Conservation (phyloP, 2,113 vertebrate genomes). For the Cichladusa arquata region DNA sequence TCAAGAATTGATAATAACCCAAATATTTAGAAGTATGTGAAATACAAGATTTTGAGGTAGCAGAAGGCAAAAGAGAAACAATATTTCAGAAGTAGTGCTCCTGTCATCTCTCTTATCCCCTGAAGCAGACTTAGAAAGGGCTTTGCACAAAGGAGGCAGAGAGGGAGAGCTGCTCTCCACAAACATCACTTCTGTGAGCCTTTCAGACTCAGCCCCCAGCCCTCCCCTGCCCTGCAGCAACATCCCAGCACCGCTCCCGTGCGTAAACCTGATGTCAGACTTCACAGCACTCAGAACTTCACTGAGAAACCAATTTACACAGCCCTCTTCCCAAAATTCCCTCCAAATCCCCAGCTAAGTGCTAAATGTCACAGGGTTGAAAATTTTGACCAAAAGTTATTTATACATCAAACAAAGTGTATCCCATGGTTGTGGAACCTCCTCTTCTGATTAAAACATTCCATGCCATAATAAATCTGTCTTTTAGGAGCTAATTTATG, state of each 20-base stretch:
- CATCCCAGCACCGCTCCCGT: neutral
- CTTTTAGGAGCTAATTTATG: conserved; percentile 66
- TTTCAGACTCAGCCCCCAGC: neutral
- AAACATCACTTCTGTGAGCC: neutral
- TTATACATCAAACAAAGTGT: conserved; percentile 8
- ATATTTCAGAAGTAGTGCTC: neutral
- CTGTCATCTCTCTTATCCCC: neutral
- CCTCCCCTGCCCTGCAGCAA: neutral
- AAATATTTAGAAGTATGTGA: neutral
- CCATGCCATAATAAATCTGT: conserved; percentile 67
- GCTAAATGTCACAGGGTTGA: neutral
- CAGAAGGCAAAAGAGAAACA: neutral
- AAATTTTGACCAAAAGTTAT: neutral
- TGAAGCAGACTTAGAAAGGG: neutral
- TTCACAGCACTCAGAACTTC: neutral
- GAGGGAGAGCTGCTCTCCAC: neutral
- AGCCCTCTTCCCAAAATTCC: conserved; percentile 36
- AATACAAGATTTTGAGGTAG: accelerated
- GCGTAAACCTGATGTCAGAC: conserved; percentile 38
- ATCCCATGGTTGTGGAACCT: neutral
- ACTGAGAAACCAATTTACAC: conserved; percentile 27
- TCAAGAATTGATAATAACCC: neutral
- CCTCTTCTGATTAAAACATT: conserved; percentile 72
- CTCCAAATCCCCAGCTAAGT: conserved; percentile 52
- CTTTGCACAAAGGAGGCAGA: neutral